Base-by-base conservation (phyloP, 2,888 invertebrate genomes). In the Glaucopsyche alexis region DNA sequence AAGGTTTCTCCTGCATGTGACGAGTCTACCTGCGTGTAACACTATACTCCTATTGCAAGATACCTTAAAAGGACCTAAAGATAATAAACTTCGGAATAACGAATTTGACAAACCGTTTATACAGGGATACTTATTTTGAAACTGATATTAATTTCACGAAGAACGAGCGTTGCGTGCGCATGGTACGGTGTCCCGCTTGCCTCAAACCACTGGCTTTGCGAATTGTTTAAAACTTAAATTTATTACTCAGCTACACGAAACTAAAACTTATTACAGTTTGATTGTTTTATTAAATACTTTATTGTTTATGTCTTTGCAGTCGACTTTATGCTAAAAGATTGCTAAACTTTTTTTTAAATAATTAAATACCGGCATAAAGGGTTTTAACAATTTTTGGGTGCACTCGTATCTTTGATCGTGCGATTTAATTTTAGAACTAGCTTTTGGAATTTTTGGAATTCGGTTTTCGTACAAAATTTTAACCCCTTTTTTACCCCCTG, bases 61-160 rank as follows among this genome's bases (percentile, higher is more conserved):
- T 29, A 29, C 2, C 29, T 29, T 29, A 2, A 29, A 29, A 29
- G 29, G 29, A 0, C 29, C 4, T n/a, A n/a, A n/a, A n/a, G n/a
- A n/a, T n/a, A n/a, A n/a, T n/a, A n/a, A n/a, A n/a, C n/a, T 75
- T 72, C 47, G 77, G 76, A 74, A 76, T 75, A 77, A 76, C 73
- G 76, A 78, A 75, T 78, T 80, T 79, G 80, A 78, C 79, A 85
- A 85, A 86, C 84, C 82, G 79, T 81, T 83, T 83, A 84, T 84
- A 83, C 85, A 81, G 85, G 83, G 83, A 86, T 84, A 87, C 86
- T 88, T 88, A 88, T 89, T 89, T 88, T 82, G 85, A 85, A 85
- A 89, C 88, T 85, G 85, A 88, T 90, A 90, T 90, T 90, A 88
- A 90, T 90, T 89, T 88, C 79, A 82, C 81, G 82, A 82, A 84